Evolutionary conservation across 1,140 invertebrate species (phyloP), one percentile per base, ranked within the genome.

Genomic region (Heliconius hermathena): DNA sequence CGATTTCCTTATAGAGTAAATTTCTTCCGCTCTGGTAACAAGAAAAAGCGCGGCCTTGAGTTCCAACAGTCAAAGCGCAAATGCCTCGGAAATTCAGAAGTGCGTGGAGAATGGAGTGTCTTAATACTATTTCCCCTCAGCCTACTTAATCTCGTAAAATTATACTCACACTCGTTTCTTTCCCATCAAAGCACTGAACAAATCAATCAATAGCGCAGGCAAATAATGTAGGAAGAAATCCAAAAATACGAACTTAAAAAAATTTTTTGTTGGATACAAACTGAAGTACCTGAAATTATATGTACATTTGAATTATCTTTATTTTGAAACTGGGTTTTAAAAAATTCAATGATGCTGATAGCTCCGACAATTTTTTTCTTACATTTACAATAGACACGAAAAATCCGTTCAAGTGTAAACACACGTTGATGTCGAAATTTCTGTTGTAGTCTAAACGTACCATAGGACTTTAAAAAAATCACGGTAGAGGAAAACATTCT

Each of bases 151-250:
- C n/a, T 2, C 60, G 9, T 57, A 60, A 8, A 20, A 20, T 60
- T 60, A 22, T 29, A 66, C 60, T 66, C 13, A 66, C 60, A 66
- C 60, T 66, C 60, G 26, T 66, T 11, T 13, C 11, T 66, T 66
- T 29, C 71, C 96, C 3, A 95, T 87, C 54, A 97, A 90, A 2
- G 95, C 74, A 60, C 95, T 95, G 52, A 95, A 88, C 0, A 92
- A 84, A 79, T 98, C 97, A 8, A 97, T 91, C 0, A 97, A 75
- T 20, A 97, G 79, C 0, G 97, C 97, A 0, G 97, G 97, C 16
- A 97, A 77, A 74, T 96, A 95, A 83, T 97, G 97, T 8, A 97
- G 85, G 77, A 96, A 94, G 74, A 96, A 89, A 8, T 95, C 93
- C 46, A 95, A 95, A 9, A 97, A 81, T 6, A 95, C 83, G 83